These are phyloP conservation scores for Lepus townsendii DNA, from an alignment of 2,797 vertebrate species.

Conservation along the genomic window DNA sequence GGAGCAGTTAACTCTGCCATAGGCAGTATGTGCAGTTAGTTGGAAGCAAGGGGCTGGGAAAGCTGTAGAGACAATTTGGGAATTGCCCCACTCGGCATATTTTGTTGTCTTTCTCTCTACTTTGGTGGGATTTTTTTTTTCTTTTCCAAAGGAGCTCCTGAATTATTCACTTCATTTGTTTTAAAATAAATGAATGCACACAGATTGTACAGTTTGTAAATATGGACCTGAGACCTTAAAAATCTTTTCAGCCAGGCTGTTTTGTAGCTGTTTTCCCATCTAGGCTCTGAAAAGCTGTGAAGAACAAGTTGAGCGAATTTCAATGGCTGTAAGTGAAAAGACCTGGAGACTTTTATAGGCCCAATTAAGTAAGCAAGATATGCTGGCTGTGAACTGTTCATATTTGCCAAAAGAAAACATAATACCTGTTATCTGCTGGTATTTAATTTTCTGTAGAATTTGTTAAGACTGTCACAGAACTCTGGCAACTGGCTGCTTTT, in stretches of 20 bases:
- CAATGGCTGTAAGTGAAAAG: slow-evolving; percentile 77
- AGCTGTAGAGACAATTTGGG: not conserved
- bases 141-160: slow-evolving; percentile 70
- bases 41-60: not conserved
- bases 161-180: slow-evolving; percentile 83
- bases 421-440: slow-evolving; percentile 80
- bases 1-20: not conserved
- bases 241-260: slow-evolving; percentile 76
- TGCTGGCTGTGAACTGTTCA: slow-evolving; percentile 75
- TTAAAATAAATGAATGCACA: slow-evolving; percentile 81
- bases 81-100: not conserved
- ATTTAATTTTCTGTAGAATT: slow-evolving; percentile 81
- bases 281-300: slow-evolving; percentile 75
- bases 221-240: slow-evolving; percentile 77
- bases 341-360: slow-evolving; percentile 70
- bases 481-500: slow-evolving; percentile 64
- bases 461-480: slow-evolving; percentile 77
- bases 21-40: not conserved
- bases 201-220: slow-evolving; percentile 78
- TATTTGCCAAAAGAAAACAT: slow-evolving; percentile 81
- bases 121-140: slow-evolving; percentile 21
- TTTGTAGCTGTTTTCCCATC: slow-evolving; percentile 62
- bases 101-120: not conserved
- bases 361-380: slow-evolving; percentile 80
- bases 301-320: slow-evolving; percentile 74